Evolutionary conservation across 2,888 invertebrate genomes (phyloP), one percentile per base, ranked within the genome.

Genomic region (Rhamphomyia laevipes): DNA sequence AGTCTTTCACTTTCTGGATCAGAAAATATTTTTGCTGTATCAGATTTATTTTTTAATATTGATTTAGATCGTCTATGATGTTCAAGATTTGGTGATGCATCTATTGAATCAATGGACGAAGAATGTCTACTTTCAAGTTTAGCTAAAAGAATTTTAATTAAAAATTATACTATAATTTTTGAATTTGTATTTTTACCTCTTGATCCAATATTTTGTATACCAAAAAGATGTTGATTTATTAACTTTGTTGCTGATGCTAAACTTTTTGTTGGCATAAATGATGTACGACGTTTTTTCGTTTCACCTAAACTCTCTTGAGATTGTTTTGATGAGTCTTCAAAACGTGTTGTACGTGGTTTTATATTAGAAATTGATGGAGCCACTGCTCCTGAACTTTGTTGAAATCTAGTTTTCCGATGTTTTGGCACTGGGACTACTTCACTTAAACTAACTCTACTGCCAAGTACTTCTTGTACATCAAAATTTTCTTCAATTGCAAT

Each of bases 381-480:
- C 2, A n/a, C 7, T 13, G 35, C 7, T 7, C 6, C 35, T 15
- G 33, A 49, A 63, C 73, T 63, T 78, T 88, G 86, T 71, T 86
- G 87, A 70, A 89, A 86, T 60, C 89, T 81, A 57, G 87, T 86
- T 74, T 87, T 87, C 63, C 88, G 80, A 71, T 87, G 87, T 71
- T 86, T 88, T 63, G 87, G 86, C 72, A 78, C 68, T 55, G 78
- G 75, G 11, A 13, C 18, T 46, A 79, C 74, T 61, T 82, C 83
- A 63, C 80, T 80, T 52, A 81, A 70, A 63, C 79, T 79, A 52
- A 79, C 75, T 51, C 66, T 64, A 65, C 73, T 68, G 53, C 67
- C 71, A 16, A 66, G 77, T 12, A 42, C 21, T 60, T 68, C 78
- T 72, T 64, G 71, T 64, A 63, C 62, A 55, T 70, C 70, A 51